These are phyloP conservation scores for Gopherus evgoodei DNA, from an alignment of 2,113 vertebrate genomes.

Conservation along the genomic window DNA sequence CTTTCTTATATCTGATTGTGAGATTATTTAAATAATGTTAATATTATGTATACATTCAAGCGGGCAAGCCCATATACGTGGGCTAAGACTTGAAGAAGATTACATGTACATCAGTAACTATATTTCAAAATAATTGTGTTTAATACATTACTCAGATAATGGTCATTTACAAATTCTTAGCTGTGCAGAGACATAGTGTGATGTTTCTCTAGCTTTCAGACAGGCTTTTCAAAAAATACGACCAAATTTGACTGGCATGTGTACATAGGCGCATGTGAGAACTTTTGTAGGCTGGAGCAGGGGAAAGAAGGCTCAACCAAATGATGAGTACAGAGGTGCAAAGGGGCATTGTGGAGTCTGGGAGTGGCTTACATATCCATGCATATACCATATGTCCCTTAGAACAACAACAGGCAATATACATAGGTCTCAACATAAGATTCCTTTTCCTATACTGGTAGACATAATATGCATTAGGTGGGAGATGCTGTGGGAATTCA, in stretches of 20 bases:
- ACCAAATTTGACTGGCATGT: background rate
- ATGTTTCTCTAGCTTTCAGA: constrained; percentile 10
- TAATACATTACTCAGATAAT: background rate
- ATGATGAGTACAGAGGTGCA: background rate
- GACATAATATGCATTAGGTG: background rate
- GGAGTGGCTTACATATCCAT: background rate
- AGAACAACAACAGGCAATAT: background rate
- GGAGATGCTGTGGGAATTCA: background rate
- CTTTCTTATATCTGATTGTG: constrained; percentile 43
- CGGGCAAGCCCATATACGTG: background rate
- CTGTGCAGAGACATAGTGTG: background rate
- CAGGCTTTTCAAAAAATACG: constrained; percentile 21
- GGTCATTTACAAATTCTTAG: background rate
- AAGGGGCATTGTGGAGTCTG: background rate
- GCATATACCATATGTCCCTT: background rate
- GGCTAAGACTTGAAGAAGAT: background rate
- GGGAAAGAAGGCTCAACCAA: background rate
- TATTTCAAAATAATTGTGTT: constrained; percentile 1
- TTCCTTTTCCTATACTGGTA: background rate
- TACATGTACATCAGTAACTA: constrained; percentile 23
- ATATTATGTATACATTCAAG: background rate
- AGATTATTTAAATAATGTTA: constrained; percentile 50
- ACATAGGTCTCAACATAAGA: fast-evolving
- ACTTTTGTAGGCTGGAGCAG: background rate
- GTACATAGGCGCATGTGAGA: background rate